A percentile compares a stretch with the other conserved stretches of the same genome.
These are phyloP conservation scores for Apostichopus leukothele DNA, from an alignment of 53 echinoderm and acorn worm genomes.

Conservation along the genomic window DNA sequence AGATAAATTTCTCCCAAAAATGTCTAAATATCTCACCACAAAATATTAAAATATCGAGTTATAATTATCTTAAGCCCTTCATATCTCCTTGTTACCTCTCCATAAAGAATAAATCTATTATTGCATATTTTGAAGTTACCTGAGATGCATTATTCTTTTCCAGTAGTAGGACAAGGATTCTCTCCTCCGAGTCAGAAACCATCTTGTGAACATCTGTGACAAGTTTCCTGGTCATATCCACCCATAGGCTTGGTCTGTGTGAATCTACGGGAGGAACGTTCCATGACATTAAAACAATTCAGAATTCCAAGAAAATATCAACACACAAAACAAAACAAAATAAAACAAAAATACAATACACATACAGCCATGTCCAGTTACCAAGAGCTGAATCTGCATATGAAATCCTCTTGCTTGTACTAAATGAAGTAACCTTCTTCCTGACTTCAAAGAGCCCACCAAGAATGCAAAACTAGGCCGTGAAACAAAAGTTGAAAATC, in stretches of 20 bases:
- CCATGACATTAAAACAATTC: too few species aligned
- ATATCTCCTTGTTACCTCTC: too few species aligned
- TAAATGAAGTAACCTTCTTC: too few species aligned
- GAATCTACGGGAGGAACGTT: neutral
- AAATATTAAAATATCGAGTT: neutral
- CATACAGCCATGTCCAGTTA: too few species aligned
- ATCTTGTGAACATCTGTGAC: slow-evolving; percentile 47
- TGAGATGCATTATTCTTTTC: slow-evolving; percentile 52
- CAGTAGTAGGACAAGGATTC: slow-evolving; percentile 55
- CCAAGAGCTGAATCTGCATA: too few species aligned
- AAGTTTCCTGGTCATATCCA: slow-evolving; percentile 45
- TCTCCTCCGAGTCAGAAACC: slow-evolving; percentile 45
- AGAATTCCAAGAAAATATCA: too few species aligned
- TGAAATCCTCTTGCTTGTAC: too few species aligned
- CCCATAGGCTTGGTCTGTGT: slow-evolving; percentile 54
- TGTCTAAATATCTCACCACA: neutral
- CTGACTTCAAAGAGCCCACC: too few species aligned
- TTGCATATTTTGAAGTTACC: slow-evolving; percentile 41
- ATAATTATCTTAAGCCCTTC: too few species aligned
- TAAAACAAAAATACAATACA: neutral
- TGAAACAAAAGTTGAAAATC: too few species aligned
- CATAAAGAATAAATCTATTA: neutral
- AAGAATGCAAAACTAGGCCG: too few species aligned
- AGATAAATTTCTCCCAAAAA: neutral
- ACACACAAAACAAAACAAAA: neutral